phyloP scores from a whole-genome alignment of 2,113 vertebrate genomes.

The Pelecanus crispus region DNA sequence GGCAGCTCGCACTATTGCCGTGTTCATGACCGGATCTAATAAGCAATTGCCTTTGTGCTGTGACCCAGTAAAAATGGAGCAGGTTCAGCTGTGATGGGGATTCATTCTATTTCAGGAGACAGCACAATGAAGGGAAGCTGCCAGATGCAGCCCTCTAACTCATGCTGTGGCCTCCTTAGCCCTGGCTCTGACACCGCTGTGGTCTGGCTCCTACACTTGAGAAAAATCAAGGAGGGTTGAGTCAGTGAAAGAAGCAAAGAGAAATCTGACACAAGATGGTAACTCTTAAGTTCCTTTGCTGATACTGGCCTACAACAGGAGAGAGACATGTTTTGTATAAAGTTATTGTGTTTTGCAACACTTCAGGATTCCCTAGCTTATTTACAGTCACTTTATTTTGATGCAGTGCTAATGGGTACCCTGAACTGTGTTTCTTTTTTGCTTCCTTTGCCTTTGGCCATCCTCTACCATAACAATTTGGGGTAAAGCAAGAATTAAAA shows the following conservation, averaged over 20 bases:
- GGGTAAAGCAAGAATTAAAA: background rate
- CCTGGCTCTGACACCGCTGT: background rate
- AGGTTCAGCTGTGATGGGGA: background rate
- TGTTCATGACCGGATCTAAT: background rate
- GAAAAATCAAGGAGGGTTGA: background rate
- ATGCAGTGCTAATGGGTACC: background rate
- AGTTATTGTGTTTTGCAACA: background rate
- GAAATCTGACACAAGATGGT: background rate
- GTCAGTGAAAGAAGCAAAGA: background rate
- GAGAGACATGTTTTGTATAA: background rate
- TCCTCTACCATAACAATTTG: background rate
- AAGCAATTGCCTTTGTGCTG: background rate
- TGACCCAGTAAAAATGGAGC: background rate
- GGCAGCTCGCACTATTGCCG: background rate
- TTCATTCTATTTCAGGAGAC: constrained; percentile 5
- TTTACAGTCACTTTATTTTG: background rate
- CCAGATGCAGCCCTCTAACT: background rate
- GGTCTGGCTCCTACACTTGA: background rate
- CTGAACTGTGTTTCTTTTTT: background rate
- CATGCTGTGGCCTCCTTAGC: background rate
- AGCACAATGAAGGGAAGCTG: background rate
- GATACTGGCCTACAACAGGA: background rate
- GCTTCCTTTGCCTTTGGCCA: background rate
- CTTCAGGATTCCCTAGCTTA: background rate
- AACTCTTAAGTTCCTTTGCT: background rate